Base-by-base conservation (phyloP, 1,140 invertebrate species). In the Sitobion miscanthi region DNA sequence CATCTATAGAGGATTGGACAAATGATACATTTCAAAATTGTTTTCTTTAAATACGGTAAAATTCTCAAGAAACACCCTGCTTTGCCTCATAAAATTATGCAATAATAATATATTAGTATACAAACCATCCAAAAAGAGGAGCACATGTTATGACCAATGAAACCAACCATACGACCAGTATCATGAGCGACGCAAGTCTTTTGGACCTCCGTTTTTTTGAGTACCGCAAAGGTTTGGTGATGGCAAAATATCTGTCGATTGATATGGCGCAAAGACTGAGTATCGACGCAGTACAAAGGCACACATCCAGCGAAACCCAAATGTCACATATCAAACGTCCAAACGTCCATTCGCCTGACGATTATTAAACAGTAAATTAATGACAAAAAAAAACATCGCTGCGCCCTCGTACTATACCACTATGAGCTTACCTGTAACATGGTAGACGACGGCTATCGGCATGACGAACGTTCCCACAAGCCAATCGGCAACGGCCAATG, bases 391-490 rank as follows among this genome's bases (percentile, higher is more conserved):
- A 11, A 42, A 45, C 21, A 85, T 3, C 42, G 23, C 0, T 21
- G 6, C 21, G 1, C 21, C 38, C 42, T 85, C 7, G 21, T 45
- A 38, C 0, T 3, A 8, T 5, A n/a, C 5, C 14, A 17, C 14
- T 42, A 0, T 85, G 30, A 23, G 25, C 47, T 94, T 94, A 94
- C 95, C 94, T 42, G 96, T 95, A 62, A 96, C 94, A 94, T 96
- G 96, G 91, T 96, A 95, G 89, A 96, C 95, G 21, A 99, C 98
- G 93, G 98, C 98, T 87, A 98, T 97, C 23, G 98, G 98, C 98
- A 99, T 99, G 1, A 99, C 98, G 94, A 98, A 97, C 83, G 98
- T 96, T 0, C 98, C 98, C 1, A 99, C 98, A 91, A 98, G 96
- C 94, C 98, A 96, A 96, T 99, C 98, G 86, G 98, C 98, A 2